Evolutionary conservation across 2,113 vertebrate genomes (phyloP).

Genomic region (Ctenomys sociabilis): DNA sequence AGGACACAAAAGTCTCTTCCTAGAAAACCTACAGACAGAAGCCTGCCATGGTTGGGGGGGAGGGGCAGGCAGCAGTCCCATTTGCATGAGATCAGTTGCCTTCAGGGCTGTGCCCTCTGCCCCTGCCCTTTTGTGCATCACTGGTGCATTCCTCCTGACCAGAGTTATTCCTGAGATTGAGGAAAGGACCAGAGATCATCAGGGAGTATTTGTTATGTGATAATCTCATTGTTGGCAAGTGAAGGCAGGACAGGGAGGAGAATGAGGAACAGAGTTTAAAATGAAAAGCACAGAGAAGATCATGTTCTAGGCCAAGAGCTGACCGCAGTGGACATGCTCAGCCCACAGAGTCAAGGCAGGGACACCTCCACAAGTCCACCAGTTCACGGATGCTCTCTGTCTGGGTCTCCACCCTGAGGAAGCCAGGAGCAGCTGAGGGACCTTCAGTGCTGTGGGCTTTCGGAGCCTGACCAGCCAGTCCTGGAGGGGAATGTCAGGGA

Average conservation of each 20-base stretch:
- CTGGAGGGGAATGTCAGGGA: neutral
- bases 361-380: neutral
- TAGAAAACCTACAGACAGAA: neutral
- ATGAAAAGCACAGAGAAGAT: neutral
- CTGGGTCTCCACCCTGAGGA: neutral
- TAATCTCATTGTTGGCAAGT: neutral
- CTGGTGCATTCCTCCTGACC: neutral
- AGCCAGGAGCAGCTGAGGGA: neutral
- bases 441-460: neutral
- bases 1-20: neutral
- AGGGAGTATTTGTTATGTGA: neutral
- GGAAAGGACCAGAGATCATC: neutral
- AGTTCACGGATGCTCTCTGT: neutral
- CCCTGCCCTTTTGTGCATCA: fast-evolving
- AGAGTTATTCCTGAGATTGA: neutral
- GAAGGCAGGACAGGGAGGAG: neutral
- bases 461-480: neutral
- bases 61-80: neutral
- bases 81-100: neutral
- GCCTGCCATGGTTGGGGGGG: neutral
- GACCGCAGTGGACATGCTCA: neutral
- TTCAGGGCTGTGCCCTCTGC: neutral
- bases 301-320: neutral
- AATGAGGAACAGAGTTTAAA: neutral
- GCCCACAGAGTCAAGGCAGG: neutral